Evolutionary conservation across 2,797 vertebrate species (phyloP).

Genomic region (Petrocephalus schoutedeni): DNA sequence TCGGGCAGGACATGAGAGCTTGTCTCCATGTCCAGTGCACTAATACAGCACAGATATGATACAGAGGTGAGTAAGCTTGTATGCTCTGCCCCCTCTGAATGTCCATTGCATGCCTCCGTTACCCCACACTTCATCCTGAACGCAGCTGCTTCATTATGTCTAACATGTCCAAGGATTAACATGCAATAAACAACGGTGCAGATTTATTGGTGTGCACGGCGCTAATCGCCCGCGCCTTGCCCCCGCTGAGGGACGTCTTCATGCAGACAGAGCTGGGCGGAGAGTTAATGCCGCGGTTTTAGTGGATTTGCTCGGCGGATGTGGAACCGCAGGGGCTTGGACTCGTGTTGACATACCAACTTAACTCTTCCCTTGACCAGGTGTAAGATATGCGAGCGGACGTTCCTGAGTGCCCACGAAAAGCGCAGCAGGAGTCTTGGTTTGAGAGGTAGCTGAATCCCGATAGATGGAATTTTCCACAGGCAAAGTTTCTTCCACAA

Average conservation of each 20-base stretch:
- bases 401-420: not conserved
- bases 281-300: slow-evolving; percentile 12
- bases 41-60: not conserved
- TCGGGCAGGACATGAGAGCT: not conserved
- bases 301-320: slow-evolving; percentile 14
- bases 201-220: not conserved
- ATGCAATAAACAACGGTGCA: slow-evolving; percentile 42
- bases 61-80: not conserved
- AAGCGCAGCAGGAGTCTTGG: not conserved
- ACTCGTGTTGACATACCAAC: slow-evolving; percentile 8
- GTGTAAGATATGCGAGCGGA: not conserved
- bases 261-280: not conserved
- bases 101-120: not conserved
- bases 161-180: slow-evolving; percentile 45
- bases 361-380: not conserved
- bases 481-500: not conserved
- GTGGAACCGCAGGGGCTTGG: not conserved
- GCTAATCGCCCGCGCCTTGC: not conserved
- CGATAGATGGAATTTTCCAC: not conserved
- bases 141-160: slow-evolving; percentile 52
- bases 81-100: not conserved
- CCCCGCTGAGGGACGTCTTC: not conserved
- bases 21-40: not conserved
- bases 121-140: slow-evolving; percentile 32
- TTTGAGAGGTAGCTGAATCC: not conserved